Evolutionary conservation across 2,888 invertebrate genomes (phyloP).

Genomic region (Aphidoletes aphidimyza): DNA sequence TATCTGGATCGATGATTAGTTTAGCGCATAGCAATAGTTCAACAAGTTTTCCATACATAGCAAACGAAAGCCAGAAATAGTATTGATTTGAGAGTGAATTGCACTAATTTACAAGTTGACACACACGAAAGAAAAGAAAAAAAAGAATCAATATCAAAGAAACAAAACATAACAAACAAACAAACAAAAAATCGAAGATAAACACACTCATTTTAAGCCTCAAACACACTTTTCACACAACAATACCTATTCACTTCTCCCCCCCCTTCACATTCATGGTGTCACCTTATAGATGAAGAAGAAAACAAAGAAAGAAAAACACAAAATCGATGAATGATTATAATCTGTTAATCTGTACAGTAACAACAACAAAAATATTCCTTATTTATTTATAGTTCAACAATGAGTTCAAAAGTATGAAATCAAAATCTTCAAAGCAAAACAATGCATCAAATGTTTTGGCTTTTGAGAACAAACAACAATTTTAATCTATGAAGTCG

Average conservation of each 20-base stretch:
- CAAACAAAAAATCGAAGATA: background rate
- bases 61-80: slow-evolving; percentile 53
- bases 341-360: slow-evolving; percentile 28
- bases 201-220: slow-evolving; percentile 7
- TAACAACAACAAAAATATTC: background rate
- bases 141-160: background rate
- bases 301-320: no score
- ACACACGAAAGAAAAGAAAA: no score
- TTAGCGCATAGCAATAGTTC: slow-evolving; percentile 95
- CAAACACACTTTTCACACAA: background rate
- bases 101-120: slow-evolving; percentile 52
- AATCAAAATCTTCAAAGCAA: background rate
- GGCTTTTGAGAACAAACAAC: background rate
- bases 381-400: slow-evolving; percentile 42
- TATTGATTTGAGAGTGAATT: slow-evolving; percentile 50
- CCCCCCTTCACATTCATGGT: slow-evolving; percentile 13
- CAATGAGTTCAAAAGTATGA: slow-evolving; percentile 40
- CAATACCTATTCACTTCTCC: background rate
- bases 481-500: slow-evolving; percentile 35
- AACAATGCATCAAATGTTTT: background rate
- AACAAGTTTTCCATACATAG: slow-evolving; percentile 78
- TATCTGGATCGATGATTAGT: slow-evolving; percentile 94
- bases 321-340: no score
- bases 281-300: slow-evolving; percentile 1
- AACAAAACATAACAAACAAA: background rate